Evolutionary conservation across 1,140 invertebrate genomes (phyloP), one percentile per base, ranked within the genome.

Genomic region (Neocloeon triangulifer): DNA sequence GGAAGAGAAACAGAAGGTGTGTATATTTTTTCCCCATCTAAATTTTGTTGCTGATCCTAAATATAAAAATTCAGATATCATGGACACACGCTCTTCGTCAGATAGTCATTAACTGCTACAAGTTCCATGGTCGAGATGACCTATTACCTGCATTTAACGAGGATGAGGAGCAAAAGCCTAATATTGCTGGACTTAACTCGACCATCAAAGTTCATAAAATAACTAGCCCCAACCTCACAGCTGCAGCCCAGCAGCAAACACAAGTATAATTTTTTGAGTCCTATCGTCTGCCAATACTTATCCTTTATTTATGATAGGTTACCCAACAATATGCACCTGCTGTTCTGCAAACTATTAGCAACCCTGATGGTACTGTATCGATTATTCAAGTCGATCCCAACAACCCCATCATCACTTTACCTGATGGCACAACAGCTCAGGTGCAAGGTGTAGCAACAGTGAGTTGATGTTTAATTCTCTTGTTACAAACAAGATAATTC

Each of bases 51-150:
- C 18, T 23, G 16, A 38, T 13, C 8, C 6, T 17, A 18, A 14
- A 14, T 5, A 17, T 3, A 18, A 19, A 17, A 3, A 16, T 29
- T 1, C 54, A 94, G 85, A 89, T 95, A 43, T 94, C 88, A 19
- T 96, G 91, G 89, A 96, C 91, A 9, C 85, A 94, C 53, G 89
- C 89, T n/a, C 58, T 96, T 33, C 62, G 91, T 15, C 85, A 94
- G 57, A 95, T 95, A 42, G 89, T 96, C 25, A 86, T 92, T 47
- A 95, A 95, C 57, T 96, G 91, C 58, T 96, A 96, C 59, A 92
- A 91, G 60, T 92, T 86, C 57, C 91, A 96, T 57, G 86, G 85
- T 2, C 64, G 91, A 42, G 88, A 95, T 58, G 91, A 96, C 55
- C 61, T 96, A 19, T 56, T 96, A 39, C 89, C 89, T 4, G 82